Percentiles rank a stretch among this genome's conserved stretches.
These are phyloP conservation scores for Pollenia angustigena DNA, from an alignment of 2,888 invertebrate species.

Conservation along the genomic window DNA sequence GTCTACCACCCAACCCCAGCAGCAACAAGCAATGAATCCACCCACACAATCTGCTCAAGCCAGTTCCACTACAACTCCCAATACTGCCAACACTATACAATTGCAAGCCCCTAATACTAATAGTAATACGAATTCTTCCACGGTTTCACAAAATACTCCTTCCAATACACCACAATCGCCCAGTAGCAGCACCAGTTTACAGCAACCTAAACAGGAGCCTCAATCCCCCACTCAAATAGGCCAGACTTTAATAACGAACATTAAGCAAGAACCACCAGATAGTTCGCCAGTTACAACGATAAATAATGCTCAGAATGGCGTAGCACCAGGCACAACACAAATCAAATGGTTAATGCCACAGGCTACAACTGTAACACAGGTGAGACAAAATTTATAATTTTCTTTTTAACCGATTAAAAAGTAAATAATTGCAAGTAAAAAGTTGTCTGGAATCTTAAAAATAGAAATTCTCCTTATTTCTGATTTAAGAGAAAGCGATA, in stretches of 20 bases:
- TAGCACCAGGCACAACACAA: conserved; percentile 72
- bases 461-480: no score
- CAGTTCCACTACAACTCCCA: conserved; percentile 58
- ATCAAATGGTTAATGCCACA: conserved; percentile 81
- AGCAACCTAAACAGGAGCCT: conserved; percentile 81
- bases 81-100: conserved; percentile 47
- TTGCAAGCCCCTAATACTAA: conserved; percentile 46
- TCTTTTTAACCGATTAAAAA: not conserved
- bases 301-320: conserved; percentile 39
- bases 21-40: conserved; percentile 57
- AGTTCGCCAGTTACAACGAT: conserved; percentile 57
- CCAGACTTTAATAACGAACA: conserved; percentile 80
- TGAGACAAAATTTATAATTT: conserved; percentile 18
- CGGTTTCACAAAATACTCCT: conserved; percentile 53
- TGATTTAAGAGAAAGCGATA: no score
- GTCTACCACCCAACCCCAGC: conserved; percentile 76
- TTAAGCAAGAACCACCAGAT: conserved; percentile 83
- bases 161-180: conserved; percentile 58
- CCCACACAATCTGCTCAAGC: conserved; percentile 70
- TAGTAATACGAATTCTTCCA: conserved; percentile 31
- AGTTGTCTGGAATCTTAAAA: not conserved
- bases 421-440: not conserved
- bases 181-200: conserved; percentile 67
- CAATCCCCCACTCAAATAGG: conserved; percentile 81
- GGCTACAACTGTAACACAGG: conserved; percentile 71